A percentile compares a stretch with the other conserved stretches of the same genome.
These are phyloP conservation scores for Syngnathus acus DNA, from an alignment of 2,797 vertebrate genomes.

Conservation along the genomic window DNA sequence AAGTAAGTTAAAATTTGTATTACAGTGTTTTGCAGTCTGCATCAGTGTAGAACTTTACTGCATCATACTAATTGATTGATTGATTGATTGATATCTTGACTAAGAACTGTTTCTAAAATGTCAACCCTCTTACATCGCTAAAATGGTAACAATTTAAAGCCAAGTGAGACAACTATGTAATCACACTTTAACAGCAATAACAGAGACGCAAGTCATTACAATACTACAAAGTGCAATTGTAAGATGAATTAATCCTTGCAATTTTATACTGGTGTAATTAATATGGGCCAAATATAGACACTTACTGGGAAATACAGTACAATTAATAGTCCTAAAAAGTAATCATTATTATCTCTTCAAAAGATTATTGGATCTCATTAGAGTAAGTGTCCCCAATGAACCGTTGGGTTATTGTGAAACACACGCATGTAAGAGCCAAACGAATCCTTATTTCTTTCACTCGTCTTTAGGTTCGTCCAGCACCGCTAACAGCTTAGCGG, in stretches of 20 bases:
- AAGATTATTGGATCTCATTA: neutral
- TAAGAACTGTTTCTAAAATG: too few relatives aligned
- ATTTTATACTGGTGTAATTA: neutral
- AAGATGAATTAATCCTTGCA: neutral
- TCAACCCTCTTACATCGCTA: too few relatives aligned
- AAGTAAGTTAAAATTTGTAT: neutral
- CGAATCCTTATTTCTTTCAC: constrained; percentile 14
- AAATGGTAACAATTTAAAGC: too few relatives aligned
- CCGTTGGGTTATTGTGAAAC: neutral
- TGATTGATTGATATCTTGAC: too few relatives aligned
- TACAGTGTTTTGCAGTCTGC: too few relatives aligned
- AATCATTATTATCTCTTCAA: constrained; percentile 9
- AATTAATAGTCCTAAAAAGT: constrained; percentile 7
- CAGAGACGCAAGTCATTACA: neutral
- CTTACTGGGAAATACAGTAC: constrained; percentile 6
- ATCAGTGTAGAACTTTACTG: too few relatives aligned
- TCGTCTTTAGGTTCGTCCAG: constrained; percentile 49
- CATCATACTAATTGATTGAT: too few relatives aligned
- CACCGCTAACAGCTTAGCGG: constrained; percentile 42
- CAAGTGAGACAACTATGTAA: too few relatives aligned
- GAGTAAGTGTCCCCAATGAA: neutral
- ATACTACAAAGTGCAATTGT: neutral
- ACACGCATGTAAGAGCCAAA: constrained; percentile 4
- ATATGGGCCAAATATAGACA: neutral
- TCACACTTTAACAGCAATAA: neutral